Base-by-base conservation (phyloP, 2,888 invertebrate species). In the Philopedon plagiatum region DNA sequence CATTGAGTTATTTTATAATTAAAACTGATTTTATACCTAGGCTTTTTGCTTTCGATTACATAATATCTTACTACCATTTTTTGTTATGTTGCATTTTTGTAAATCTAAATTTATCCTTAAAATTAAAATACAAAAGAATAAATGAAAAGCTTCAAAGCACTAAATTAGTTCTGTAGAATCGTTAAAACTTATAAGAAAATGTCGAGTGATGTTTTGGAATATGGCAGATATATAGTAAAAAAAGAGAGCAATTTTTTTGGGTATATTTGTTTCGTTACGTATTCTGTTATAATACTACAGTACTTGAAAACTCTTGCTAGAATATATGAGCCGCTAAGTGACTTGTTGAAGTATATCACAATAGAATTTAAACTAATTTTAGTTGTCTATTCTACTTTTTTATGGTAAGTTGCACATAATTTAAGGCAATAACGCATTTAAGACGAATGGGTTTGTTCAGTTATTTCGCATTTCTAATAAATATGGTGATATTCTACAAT, bases 101-200 rank as follows among this genome's bases (percentile, higher is more conserved):
- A 15, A 46, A 46, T 7, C 13, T 62, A 5, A 46, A 34, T 32
- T 46, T 44, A 11, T 34, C 46, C 5, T 19, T 62, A n/a, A 19
- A 34, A 32, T 21, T 62, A 26, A 62, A 62, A 46, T 62, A 18
- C n/a, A 11, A 19, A 8, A 15, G 19, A 1, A 49, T 62, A 13
- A 32, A 46, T 21, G 5, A 19, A 2, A 19, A 21, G 1, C 4
- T 62, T 15, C 13, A n/a, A 5, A 62, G 18, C 11, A 46, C 49
- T 18, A 46, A 29, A 18, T 9, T 2, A 29, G 32, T n/a, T 9
- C 46, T 7, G 5, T 49, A 9, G 13, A 44, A 21, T 46, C 62
- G 0, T 1, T 62, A 13, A 18, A 3, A 19, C 7, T 29, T n/a
- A 5, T 62, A 29, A 62, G 32, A 32, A 41, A 19, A 32, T 62